Base-by-base conservation (phyloP, 1,140 invertebrate genomes). In the Tenebrio molitor region DNA sequence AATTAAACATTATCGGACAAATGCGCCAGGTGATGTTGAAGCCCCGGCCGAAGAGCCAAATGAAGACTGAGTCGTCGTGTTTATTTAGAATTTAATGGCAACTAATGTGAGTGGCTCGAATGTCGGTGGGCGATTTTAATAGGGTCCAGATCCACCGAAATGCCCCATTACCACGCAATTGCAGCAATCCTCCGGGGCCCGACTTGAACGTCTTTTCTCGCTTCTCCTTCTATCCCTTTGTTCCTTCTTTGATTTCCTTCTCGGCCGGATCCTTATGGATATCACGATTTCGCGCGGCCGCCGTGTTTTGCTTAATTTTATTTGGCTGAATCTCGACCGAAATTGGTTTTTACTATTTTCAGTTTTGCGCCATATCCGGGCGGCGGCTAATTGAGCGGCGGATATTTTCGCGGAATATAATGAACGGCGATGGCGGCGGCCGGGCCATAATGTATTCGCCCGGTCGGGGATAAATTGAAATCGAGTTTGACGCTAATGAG, bases 131-230 rank as follows among this genome's bases (percentile, higher is more conserved):
- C 44, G 44, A 69, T 69, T 69, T 69, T 69, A 69, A 69, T 69
- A 69, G 67, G 50, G 67, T 58, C 67, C 44, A 53, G 42, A 69
- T 46, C 67, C 50, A 69, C 44, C 67, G 44, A 69, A 69, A 69
- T 69, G 29, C 67, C 44, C 67, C 44, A 69, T 69, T 69, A 69
- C 67, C 67, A 69, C 42, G 67, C 67, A 69, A 69, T 69, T 69
- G 67, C 67, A 19, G 67, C 44, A 69, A 53, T 53, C 42, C 44
- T 53, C 67, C 25, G 15, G 46, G 67, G 44, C 44, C 29, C 14
- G 44, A 58, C 67, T 69, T 69, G 10, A 39, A 8, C n/a, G 62
- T 66, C 44, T 29, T 50, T 58, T 58, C 50, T 58, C 10, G 46
- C 23, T 6, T 58, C 23, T 58, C 50, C 21, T 58, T 58, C 50